Percentiles rank a stretch among this genome's conserved stretches.
These are phyloP conservation scores for Xanthorhoe designata DNA, from an alignment of 2,888 invertebrate species.

Conservation along the genomic window DNA sequence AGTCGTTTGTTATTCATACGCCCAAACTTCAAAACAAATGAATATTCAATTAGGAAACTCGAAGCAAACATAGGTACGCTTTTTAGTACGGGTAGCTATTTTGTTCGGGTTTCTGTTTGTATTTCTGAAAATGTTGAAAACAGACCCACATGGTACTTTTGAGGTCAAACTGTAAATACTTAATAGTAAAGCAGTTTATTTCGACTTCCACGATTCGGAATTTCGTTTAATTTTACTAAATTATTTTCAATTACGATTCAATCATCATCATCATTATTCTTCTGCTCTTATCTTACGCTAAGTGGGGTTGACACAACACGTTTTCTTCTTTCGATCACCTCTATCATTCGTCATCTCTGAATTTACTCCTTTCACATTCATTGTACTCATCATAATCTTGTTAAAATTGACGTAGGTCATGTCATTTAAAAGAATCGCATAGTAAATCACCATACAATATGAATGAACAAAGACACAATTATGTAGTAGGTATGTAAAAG, in stretches of 20 bases:
- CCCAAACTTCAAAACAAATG: background rate
- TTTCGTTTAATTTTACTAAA: too few relatives aligned
- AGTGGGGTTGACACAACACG: too few relatives aligned
- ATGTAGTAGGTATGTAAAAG: background rate
- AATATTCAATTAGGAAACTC: constrained; percentile 1
- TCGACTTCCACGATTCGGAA: background rate
- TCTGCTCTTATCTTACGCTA: too few relatives aligned
- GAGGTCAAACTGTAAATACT: background rate
- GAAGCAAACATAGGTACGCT: constrained; percentile 1
- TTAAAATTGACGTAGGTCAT: too few relatives aligned
- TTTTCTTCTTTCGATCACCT: too few relatives aligned
- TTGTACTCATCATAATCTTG: too few relatives aligned
- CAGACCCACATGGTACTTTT: background rate
- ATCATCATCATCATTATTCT: too few relatives aligned
- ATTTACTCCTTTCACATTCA: too few relatives aligned
- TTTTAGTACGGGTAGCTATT: background rate
- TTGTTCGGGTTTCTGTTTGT: background rate
- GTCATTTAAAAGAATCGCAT: too few relatives aligned
- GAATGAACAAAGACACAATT: background rate
- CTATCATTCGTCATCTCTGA: too few relatives aligned
- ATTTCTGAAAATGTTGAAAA: background rate
- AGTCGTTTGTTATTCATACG: background rate
- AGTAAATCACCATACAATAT: background rate
- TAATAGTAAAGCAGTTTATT: background rate
- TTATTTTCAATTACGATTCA: too few relatives aligned